Evolutionary conservation across 2,113 vertebrate genomes (phyloP).

Genomic region (Pampusana beccarii): DNA sequence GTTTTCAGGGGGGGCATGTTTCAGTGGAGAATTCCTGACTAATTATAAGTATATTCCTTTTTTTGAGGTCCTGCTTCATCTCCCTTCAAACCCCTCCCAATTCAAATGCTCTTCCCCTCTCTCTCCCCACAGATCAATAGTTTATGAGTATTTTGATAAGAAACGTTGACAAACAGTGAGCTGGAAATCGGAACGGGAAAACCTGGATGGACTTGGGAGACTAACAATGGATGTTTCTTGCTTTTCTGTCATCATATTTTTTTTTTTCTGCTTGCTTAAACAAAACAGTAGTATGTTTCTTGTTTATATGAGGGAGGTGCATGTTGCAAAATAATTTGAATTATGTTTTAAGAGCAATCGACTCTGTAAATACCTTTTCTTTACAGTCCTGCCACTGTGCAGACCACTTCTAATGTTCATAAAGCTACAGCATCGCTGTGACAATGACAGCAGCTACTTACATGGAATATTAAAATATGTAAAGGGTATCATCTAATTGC

Average conservation of each 20-base stretch:
- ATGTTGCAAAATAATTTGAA: not conserved
- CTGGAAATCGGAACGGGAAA: not conserved
- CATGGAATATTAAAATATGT: not conserved
- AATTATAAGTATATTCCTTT: not conserved
- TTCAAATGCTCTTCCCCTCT: too few relatives aligned
- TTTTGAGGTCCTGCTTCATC: not conserved
- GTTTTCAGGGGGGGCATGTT: not conserved
- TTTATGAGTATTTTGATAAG: not conserved
- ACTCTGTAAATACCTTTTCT: not conserved
- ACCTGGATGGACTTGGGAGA: not conserved
- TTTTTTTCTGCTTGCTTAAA: not conserved
- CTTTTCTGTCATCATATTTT: not conserved
- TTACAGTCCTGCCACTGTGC: not conserved
- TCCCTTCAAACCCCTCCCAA: not conserved
- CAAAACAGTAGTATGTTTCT: not conserved
- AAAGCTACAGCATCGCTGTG: not conserved
- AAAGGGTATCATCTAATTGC: too few relatives aligned
- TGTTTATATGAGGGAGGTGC: not conserved
- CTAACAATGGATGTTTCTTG: not conserved
- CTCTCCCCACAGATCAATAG: not conserved
- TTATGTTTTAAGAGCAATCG: not conserved
- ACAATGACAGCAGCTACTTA: not conserved
- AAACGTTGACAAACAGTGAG: not conserved
- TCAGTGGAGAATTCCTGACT: not conserved
- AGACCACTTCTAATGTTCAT: fast-evolving